A percentile compares a stretch with the other conserved stretches of the same genome.
Evolutionary conservation across 2,888 invertebrate species (phyloP).

Genomic region (Mylabris sibirica): DNA sequence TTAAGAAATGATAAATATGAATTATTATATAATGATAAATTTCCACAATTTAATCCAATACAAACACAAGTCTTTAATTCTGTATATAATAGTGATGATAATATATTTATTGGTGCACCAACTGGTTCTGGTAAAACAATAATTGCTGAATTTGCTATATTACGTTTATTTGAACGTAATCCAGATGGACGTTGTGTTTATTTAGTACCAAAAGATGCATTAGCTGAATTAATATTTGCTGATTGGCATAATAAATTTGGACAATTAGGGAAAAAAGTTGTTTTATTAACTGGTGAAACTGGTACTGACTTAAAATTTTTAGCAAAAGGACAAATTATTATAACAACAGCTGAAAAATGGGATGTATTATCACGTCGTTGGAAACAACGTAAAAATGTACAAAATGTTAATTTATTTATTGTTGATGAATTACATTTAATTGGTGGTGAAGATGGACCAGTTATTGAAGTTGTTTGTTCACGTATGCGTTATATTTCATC

Average conservation of each 20-base stretch:
- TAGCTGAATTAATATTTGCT: slow-evolving; percentile 87
- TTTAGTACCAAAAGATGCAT: slow-evolving; percentile 88
- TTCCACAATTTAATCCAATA: slow-evolving; percentile 97
- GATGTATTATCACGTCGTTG: slow-evolving; percentile 97
- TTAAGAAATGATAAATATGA: slow-evolving; percentile 88
- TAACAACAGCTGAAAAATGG: slow-evolving; percentile 98
- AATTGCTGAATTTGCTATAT: slow-evolving; percentile 94
- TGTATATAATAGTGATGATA: slow-evolving; percentile 97
- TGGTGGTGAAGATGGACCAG: slow-evolving; percentile 91
- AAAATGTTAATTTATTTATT: slow-evolving; percentile 94
- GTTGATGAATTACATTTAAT: slow-evolving; percentile 94
- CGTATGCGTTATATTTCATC: slow-evolving; percentile 95
- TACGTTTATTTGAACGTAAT: slow-evolving; percentile 81
- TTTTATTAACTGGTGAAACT: slow-evolving; percentile 95
- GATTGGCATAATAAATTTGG: slow-evolving; percentile 94
- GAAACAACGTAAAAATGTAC: slow-evolving; percentile 99
- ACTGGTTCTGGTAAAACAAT: slow-evolving; percentile 93
- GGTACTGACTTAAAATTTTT: slow-evolving; percentile 94
- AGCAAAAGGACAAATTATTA: slow-evolving; percentile 93
- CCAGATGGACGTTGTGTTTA: slow-evolving; percentile 89
- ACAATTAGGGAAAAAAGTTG: slow-evolving; percentile 84
- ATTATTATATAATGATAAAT: slow-evolving; percentile 81
- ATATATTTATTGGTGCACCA: slow-evolving; percentile 94
- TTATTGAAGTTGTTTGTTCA: slow-evolving; percentile 92
- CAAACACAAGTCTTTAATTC: slow-evolving; percentile 99